Percentiles rank a stretch among this genome's conserved stretches.
Evolutionary conservation across 2,888 invertebrate genomes (phyloP).

Genomic region (Microdon myrmicae): DNA sequence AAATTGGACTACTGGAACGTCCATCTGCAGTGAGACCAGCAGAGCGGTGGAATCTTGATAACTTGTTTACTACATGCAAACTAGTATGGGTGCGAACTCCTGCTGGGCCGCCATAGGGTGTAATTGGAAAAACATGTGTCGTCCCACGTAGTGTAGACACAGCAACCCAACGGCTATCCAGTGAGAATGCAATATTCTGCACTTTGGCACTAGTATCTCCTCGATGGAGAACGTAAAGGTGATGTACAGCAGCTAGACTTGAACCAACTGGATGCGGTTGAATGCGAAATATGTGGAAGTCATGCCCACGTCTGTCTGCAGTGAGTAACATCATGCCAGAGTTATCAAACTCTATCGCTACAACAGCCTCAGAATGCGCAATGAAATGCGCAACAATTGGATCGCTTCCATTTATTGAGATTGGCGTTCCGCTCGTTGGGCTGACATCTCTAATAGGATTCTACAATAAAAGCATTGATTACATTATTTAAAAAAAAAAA

Average conservation of each 20-base stretch:
- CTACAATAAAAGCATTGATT: slow-evolving; percentile 55
- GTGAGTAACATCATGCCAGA: slow-evolving; percentile 90
- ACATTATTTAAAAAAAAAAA: background rate
- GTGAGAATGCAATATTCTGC: slow-evolving; percentile 89
- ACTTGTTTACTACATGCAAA: slow-evolving; percentile 90
- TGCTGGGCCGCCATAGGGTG: slow-evolving; percentile 93
- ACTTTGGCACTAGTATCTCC: slow-evolving; percentile 97
- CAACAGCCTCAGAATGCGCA: slow-evolving; percentile 88
- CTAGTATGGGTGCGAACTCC: slow-evolving; percentile 95
- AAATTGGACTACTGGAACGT: slow-evolving; percentile 77
- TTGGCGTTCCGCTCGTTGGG: slow-evolving; percentile 63
- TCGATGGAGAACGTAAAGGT: slow-evolving; percentile 92
- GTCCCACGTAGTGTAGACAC: slow-evolving; percentile 95
- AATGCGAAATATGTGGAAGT: slow-evolving; percentile 95
- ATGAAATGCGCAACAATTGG: slow-evolving; percentile 87
- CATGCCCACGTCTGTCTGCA: slow-evolving; percentile 91
- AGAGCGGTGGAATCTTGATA: slow-evolving; percentile 95
- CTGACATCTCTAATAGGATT: slow-evolving; percentile 64
- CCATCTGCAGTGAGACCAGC: slow-evolving; percentile 85
- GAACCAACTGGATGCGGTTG: slow-evolving; percentile 92
- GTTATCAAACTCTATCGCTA: slow-evolving; percentile 89
- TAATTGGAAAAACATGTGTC: slow-evolving; percentile 96
- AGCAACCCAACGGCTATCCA: slow-evolving; percentile 96
- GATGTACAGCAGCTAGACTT: slow-evolving; percentile 88
- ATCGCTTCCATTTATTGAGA: slow-evolving; percentile 70